Conservation (phyloP, 2,797 vertebrate genomes). For the Mormyrops boulengeri region DNA sequence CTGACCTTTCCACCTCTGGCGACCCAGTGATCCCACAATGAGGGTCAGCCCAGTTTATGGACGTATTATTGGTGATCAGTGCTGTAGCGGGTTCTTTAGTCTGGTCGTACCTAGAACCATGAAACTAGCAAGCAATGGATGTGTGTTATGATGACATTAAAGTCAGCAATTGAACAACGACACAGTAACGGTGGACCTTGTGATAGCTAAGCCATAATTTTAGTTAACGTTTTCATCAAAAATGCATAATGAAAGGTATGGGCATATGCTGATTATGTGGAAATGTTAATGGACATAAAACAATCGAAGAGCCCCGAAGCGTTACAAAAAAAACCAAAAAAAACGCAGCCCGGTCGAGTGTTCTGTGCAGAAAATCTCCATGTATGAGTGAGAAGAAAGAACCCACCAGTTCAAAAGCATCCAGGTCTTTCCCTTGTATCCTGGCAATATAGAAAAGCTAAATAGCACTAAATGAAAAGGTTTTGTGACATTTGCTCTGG, state of each 20-base stretch:
- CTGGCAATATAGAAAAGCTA: background rate
- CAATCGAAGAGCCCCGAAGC: background rate
- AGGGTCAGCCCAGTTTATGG: background rate
- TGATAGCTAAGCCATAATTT: background rate
- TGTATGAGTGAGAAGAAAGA: background rate
- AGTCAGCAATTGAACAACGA: background rate
- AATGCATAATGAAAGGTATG: background rate
- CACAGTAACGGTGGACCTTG: background rate
- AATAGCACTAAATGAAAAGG: background rate
- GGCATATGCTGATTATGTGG: background rate
- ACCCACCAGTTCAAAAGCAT: background rate
- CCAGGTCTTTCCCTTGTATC: background rate
- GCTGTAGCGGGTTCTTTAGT: background rate
- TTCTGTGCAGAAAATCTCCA: background rate
- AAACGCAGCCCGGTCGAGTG: background rate
- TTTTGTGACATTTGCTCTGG: background rate
- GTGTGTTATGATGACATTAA: background rate
- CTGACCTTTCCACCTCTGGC: background rate
- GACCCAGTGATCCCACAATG: background rate
- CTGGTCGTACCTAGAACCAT: background rate
- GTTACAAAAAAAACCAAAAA: background rate
- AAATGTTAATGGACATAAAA: background rate
- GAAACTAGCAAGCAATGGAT: background rate
- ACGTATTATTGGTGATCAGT: background rate
- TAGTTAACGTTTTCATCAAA: background rate